phyloP scores from a whole-genome alignment of 2,888 invertebrate genomes.

The Leptinotarsa rubiginosa region DNA sequence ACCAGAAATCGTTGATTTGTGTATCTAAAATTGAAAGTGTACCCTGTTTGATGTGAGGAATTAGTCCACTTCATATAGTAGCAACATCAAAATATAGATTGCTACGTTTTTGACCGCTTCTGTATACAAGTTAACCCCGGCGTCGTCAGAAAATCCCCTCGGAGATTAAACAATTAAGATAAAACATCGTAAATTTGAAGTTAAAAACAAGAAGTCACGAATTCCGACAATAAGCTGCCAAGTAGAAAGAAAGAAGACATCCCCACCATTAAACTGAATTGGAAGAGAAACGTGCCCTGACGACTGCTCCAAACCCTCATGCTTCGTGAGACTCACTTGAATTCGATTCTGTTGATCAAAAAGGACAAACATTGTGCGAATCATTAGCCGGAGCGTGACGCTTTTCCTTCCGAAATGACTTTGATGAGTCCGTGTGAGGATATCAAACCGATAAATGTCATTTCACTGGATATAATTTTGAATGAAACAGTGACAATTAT shows the following conservation, averaged over 20 bases:
- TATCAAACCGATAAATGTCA: neutral
- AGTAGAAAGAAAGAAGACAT: slow-evolving; percentile 38
- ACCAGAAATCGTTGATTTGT: too few relatives aligned
- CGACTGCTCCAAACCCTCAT: slow-evolving; percentile 39
- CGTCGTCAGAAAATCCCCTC: slow-evolving; percentile 41
- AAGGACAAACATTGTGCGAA: slow-evolving; percentile 45
- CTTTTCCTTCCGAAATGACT: neutral
- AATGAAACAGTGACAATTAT: too few relatives aligned
- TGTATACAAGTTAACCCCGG: neutral
- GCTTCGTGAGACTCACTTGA: slow-evolving; percentile 46
- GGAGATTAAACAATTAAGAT: slow-evolving; percentile 53
- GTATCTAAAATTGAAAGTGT: too few relatives aligned
- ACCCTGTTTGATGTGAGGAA: too few relatives aligned
- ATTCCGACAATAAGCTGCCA: slow-evolving; percentile 52
- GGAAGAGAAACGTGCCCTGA: slow-evolving; percentile 44
- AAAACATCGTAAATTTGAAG: slow-evolving; percentile 52
- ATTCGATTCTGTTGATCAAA: slow-evolving; percentile 45
- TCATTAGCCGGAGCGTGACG: slow-evolving; percentile 25
- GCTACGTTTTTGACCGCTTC: neutral
- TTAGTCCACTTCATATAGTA: too few relatives aligned
- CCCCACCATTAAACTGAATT: slow-evolving; percentile 43
- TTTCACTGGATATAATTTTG: too few relatives aligned
- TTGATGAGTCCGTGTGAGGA: neutral
- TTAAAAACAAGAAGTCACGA: slow-evolving; percentile 50
- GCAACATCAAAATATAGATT: too few relatives aligned